These are phyloP conservation scores for Cheirogaleus medius DNA, from an alignment of 2,113 vertebrate genomes.

Conservation along the genomic window DNA sequence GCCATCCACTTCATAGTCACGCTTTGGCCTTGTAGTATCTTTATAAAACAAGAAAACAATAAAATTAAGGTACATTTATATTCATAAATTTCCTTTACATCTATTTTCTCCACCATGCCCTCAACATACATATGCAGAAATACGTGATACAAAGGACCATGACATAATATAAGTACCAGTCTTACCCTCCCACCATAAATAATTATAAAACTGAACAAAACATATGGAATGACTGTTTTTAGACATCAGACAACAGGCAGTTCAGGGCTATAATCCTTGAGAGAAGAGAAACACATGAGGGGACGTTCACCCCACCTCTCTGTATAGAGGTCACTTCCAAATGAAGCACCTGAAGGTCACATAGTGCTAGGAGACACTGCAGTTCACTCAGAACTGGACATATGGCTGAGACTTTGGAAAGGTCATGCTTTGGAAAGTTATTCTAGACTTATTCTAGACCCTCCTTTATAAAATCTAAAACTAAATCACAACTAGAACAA, in stretches of 20 bases:
- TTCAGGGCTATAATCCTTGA: background rate
- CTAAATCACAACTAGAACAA: background rate
- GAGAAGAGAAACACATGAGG: background rate
- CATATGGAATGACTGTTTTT: background rate
- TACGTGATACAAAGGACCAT: background rate
- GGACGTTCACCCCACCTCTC: background rate
- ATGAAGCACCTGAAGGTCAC: background rate
- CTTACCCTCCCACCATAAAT: background rate
- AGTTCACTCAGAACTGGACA: background rate
- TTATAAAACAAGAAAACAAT: constrained; percentile 61
- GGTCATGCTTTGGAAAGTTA: background rate
- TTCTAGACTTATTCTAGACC: background rate
- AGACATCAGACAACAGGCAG: background rate
- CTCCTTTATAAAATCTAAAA: background rate
- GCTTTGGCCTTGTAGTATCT: constrained; percentile 96
- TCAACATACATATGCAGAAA: background rate
- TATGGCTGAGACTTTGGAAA: background rate
- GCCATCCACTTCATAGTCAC: constrained; percentile 96
- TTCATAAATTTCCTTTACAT: background rate
- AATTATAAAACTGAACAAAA: background rate
- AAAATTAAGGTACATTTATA: background rate
- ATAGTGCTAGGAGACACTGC: background rate
- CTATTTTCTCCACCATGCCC: background rate
- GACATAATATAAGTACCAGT: background rate
- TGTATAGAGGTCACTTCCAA: background rate